A percentile compares a stretch with the other conserved stretches of the same genome.
These are phyloP conservation scores for Pterobdella sp. DNA, from an alignment of 2,888 invertebrate species.

Conservation along the genomic window DNA sequence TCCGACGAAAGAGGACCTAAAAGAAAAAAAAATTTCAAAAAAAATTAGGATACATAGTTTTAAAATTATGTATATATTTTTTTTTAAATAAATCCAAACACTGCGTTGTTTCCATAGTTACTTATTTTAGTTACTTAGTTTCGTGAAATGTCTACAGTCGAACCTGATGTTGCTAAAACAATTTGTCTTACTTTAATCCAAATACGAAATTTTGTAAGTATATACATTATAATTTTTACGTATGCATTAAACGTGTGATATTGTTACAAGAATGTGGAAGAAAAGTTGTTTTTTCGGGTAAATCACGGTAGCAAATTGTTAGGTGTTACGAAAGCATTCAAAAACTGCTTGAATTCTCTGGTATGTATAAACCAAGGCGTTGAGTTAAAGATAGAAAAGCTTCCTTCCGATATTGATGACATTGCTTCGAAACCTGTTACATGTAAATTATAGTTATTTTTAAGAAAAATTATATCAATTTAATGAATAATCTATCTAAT, in stretches of 20 bases:
- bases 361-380: not conserved
- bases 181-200: not conserved
- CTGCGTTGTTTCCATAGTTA: too few relatives aligned
- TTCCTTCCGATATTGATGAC: not conserved
- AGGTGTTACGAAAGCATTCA: not conserved
- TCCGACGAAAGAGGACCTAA: too few relatives aligned
- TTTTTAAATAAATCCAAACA: too few relatives aligned
- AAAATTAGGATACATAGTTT: too few relatives aligned
- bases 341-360: not conserved
- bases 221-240: not conserved
- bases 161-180: not conserved
- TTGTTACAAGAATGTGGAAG: not conserved
- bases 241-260: not conserved
- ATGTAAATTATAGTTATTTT: not conserved
- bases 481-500: too few relatives aligned
- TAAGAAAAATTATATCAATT: too few relatives aligned
- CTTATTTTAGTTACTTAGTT: not conserved
- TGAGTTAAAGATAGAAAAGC: not conserved
- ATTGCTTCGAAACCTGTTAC: slow-evolving; percentile 2
- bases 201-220: slow-evolving; percentile 7
- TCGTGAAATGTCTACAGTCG: not conserved
- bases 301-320: not conserved
- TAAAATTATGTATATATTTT: too few relatives aligned
- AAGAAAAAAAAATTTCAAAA: too few relatives aligned
- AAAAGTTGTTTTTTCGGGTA: not conserved